Percentiles rank a stretch among this genome's conserved stretches.
Conservation (phyloP, 2,113 vertebrate genomes). For the Silurus meridionalis region DNA sequence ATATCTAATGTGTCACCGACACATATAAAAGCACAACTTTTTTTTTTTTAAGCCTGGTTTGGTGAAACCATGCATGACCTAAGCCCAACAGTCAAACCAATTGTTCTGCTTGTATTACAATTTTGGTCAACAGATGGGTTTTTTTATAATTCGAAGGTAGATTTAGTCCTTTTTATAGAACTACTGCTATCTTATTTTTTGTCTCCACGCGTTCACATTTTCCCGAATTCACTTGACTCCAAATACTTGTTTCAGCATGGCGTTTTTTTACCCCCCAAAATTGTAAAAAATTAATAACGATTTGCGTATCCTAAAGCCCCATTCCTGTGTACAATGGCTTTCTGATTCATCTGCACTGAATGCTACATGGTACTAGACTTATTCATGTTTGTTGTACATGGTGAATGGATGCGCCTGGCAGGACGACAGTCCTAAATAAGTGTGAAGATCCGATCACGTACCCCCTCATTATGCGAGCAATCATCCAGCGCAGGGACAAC, state of each 20-base stretch:
- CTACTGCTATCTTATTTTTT: background rate
- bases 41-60: background rate
- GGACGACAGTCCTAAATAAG: slow-evolving; percentile 49
- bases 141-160: background rate
- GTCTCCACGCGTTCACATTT: background rate
- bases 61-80: background rate
- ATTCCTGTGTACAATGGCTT: slow-evolving; percentile 31
- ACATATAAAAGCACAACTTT: slow-evolving; percentile 6
- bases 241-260: background rate
- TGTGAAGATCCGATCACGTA: slow-evolving; percentile 48
- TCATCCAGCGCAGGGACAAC: slow-evolving; percentile 48
- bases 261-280: background rate
- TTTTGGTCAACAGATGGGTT: too few species aligned
- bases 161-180: background rate
- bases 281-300: background rate
- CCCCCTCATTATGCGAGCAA: slow-evolving; percentile 45
- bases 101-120: background rate
- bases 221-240: background rate
- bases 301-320: slow-evolving; percentile 11
- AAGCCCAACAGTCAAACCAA: background rate
- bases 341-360: slow-evolving; percentile 38
- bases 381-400: slow-evolving; percentile 50
- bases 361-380: slow-evolving; percentile 44
- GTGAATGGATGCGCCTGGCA: slow-evolving; percentile 53
- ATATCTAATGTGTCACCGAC: background rate